Conservation (phyloP, 2,888 invertebrate genomes). For the Yponomeuta plumbellus region DNA sequence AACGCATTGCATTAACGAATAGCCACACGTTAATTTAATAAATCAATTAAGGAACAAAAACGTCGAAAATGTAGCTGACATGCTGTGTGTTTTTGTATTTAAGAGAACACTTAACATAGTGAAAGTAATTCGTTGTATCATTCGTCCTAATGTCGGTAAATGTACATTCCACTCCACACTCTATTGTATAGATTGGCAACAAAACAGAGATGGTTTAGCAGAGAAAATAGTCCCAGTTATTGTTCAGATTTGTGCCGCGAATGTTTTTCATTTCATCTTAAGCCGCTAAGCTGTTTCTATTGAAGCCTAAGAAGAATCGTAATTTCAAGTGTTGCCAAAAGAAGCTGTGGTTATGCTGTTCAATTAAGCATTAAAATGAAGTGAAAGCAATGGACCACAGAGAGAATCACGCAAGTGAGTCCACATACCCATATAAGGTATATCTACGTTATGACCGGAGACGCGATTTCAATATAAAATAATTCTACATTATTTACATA, state of each 20-base stretch:
- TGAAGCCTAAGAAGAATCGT: not conserved
- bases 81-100: conserved; percentile 1
- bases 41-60: not conserved
- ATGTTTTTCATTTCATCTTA: not conserved
- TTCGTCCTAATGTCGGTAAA: conserved; percentile 21
- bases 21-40: not conserved
- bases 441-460: not conserved
- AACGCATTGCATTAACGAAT: not conserved
- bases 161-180: conserved; percentile 11
- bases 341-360: not conserved
- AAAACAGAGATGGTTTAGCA: not conserved
- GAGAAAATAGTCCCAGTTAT: not conserved
- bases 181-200: conserved; percentile 5
- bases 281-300: not conserved
- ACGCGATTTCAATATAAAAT: no score
- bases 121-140: conserved; percentile 50
- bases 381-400: conserved; percentile 4
- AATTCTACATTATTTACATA: no score
- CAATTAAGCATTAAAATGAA: not conserved
- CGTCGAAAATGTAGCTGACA: not conserved
- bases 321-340: not conserved
- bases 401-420: not conserved
- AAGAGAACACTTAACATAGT: conserved; percentile 28
- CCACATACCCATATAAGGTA: not conserved
- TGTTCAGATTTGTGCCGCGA: conserved; percentile 1